phyloP scores from a whole-genome alignment of 2,888 invertebrate genomes.

The Phania funesta region DNA sequence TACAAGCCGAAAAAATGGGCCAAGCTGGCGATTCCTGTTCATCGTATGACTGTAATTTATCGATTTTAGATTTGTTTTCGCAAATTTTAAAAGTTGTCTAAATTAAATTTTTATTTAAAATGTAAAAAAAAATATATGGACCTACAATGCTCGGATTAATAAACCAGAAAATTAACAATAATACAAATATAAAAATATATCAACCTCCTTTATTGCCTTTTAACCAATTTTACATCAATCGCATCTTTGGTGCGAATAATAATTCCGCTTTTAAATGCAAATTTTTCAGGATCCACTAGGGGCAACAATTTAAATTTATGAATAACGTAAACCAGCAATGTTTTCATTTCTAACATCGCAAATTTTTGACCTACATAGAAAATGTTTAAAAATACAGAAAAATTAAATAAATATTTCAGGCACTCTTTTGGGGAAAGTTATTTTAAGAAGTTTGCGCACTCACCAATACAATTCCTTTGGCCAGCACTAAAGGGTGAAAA shows the following conservation, averaged over 20 bases:
- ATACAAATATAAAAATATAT: neutral
- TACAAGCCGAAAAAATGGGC: conserved; percentile 70
- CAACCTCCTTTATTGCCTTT: conserved; percentile 23
- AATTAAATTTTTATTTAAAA: neutral
- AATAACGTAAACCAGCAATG: conserved; percentile 70
- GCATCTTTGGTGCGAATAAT: conserved; percentile 51
- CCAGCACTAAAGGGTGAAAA: conserved; percentile 78
- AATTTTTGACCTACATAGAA: conserved; percentile 72
- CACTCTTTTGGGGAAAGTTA: neutral
- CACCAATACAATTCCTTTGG: conserved; percentile 78
- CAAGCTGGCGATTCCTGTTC: conserved; percentile 62
- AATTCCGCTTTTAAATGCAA: conserved; percentile 56
- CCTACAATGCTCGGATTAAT: neutral
- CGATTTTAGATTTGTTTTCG: conserved; percentile 72
- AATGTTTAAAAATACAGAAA: neutral
- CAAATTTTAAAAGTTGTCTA: conserved; percentile 65
- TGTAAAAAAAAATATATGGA: neutral
- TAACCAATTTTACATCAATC: conserved; percentile 55
- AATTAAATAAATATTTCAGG: neutral
- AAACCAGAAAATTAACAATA: neutral
- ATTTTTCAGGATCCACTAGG: conserved; percentile 59
- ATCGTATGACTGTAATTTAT: conserved; percentile 71
- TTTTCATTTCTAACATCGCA: conserved; percentile 75
- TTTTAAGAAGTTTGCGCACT: neutral
- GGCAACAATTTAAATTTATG: conserved; percentile 72